phyloP scores from a whole-genome alignment of 2,797 vertebrate genomes.

The Cirrhinus molitorella region DNA sequence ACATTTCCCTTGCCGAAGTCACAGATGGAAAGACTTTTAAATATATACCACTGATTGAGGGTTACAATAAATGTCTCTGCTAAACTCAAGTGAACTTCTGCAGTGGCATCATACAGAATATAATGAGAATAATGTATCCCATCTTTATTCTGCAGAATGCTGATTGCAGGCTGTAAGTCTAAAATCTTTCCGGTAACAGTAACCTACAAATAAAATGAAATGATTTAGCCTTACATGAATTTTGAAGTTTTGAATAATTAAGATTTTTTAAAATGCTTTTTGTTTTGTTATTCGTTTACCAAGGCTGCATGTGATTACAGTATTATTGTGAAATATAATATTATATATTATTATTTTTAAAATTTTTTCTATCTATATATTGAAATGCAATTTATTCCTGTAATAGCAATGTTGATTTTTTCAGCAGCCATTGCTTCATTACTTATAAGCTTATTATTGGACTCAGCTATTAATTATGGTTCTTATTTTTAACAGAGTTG shows the following conservation, averaged over 20 bases:
- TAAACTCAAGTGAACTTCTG: constrained; percentile 20
- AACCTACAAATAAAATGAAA: not conserved
- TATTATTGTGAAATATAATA: not conserved
- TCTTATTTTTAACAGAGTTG: no score
- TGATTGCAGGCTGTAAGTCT: not conserved
- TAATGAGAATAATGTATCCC: not conserved
- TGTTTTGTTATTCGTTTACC: not conserved
- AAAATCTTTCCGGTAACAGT: constrained; percentile 1
- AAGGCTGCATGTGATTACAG: not conserved
- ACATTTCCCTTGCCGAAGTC: constrained; percentile 32
- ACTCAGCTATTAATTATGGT: no score
- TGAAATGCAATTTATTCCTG: no score
- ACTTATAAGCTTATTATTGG: no score
- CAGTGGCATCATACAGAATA: constrained; percentile 6
- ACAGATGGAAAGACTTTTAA: constrained; percentile 29
- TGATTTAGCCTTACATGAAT: not conserved
- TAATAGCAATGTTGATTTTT: no score
- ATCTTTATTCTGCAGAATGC: not conserved
- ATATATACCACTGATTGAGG: constrained; percentile 7
- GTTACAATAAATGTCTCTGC: not conserved
- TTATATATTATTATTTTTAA: no score
- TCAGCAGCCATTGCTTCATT: no score
- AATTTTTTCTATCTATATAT: no score
- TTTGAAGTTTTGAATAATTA: no score
- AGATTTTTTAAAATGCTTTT: no score